Base-by-base conservation (phyloP, 2,888 invertebrate genomes). In the Chesias legatella region DNA sequence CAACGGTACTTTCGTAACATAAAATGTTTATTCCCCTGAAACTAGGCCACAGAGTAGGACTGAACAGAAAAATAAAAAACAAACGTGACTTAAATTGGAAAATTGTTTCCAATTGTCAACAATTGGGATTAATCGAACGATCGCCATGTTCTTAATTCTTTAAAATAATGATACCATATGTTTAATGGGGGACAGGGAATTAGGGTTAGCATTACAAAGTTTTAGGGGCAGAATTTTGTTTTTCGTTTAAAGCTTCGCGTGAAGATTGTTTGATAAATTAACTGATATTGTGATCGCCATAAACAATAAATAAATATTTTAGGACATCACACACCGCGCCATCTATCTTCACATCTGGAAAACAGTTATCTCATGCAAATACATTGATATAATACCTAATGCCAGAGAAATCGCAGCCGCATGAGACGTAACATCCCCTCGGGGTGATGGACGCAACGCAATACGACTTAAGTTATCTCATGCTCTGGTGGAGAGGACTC, bases 71-170 rank as follows among this genome's bases (percentile, higher is more conserved):
- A 48, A 48, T 46, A 38, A 56, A 63, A 65, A 60, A 28, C 22
- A 21, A 10, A 50, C 43, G 50, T 48, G 35, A 51, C 40, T 43
- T 57, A 42, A 68, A 68, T 68, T 69, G 64, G 61, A 63, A 68
- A 68, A 66, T 65, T 55, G 60, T 56, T 44, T 47, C 28, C 63
- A 69, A 69, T 69, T 69, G 69, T 49, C 25, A 31, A 46, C 68
- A 69, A 69, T 69, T 68, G 60, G 47, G 30, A 43, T 35, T 42
- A 65, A 68, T 67, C 49, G 59, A 60, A 37, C 34, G 50, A 52
- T 59, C 41, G 45, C 34, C 44, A 34, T 48, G 51, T 25, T 56
- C 59, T 58, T 61, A 67, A 67, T 68, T 67, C 58, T 58, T 60
- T 56, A 56, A 25, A 39, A 44, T 24, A 28, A 27, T n/a, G 28